A percentile compares a stretch with the other conserved stretches of the same genome.
Evolutionary conservation across 2,797 vertebrate genomes (phyloP).

Genomic region (Diceros bicornis): DNA sequence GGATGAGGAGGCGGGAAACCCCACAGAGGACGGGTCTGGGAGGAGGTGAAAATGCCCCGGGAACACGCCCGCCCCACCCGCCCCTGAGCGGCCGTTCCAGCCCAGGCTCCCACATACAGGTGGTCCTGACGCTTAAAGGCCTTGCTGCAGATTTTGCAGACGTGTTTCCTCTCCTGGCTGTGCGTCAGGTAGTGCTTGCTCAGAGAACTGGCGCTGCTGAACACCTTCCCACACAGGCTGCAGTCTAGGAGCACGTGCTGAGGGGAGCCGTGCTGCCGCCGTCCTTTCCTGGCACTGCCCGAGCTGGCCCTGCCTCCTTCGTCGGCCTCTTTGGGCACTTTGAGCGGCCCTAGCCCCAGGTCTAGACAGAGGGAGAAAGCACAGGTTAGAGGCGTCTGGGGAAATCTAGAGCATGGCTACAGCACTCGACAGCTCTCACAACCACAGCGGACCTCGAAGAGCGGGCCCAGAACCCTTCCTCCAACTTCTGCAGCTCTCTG

Average conservation of each 20-base stretch:
- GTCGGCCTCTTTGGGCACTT: conserved; percentile 73
- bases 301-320: conserved; percentile 71
- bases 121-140: conserved; percentile 90
- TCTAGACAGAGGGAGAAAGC: conserved; percentile 78
- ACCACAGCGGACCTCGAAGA: neutral
- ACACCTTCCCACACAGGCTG: conserved; percentile 88
- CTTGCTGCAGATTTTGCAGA: conserved; percentile 89
- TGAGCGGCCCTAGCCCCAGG: conserved; percentile 15
- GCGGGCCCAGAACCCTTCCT: rapidly evolving
- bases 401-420: rapidly evolving
- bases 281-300: conserved; percentile 70
- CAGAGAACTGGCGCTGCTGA: conserved; percentile 87
- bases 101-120: conserved; percentile 87
- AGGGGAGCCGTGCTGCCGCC: conserved; percentile 76
- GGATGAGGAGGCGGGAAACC: neutral
- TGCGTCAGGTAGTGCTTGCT: conserved; percentile 90
- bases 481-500: neutral
- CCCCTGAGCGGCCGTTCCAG: neutral
- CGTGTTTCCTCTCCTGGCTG: conserved; percentile 88
- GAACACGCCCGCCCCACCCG: rapidly evolving
- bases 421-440: neutral
- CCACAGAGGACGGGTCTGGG: rapidly evolving
- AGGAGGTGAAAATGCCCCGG: neutral
- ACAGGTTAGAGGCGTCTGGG: neutral
- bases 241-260: conserved; percentile 83